Conservation (phyloP, 2,888 invertebrate genomes). For the Lepidochrysops patricia region DNA sequence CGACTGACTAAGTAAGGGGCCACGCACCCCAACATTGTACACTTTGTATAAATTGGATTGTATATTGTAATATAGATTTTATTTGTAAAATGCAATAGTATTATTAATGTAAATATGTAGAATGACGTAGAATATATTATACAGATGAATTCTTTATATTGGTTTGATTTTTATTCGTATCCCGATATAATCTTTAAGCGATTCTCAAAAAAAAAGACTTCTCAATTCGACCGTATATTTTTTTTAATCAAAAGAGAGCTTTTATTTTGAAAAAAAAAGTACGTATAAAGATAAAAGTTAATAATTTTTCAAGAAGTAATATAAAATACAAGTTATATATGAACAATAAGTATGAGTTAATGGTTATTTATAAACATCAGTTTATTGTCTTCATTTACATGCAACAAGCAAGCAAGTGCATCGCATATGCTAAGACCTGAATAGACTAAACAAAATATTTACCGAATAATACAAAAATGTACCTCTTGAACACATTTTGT, state of each 20-base stretch:
- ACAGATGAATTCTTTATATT: constrained; percentile 36
- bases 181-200: no score
- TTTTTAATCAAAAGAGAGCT: no score
- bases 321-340: no score
- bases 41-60: constrained; percentile 34
- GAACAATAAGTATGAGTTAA: no score
- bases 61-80: constrained; percentile 22
- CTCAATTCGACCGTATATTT: no score
- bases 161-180: neutral
- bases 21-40: constrained; percentile 20
- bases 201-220: no score
- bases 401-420: neutral
- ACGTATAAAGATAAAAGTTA: no score
- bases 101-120: constrained; percentile 30
- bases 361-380: neutral
- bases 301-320: no score
- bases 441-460: constrained; percentile 6
- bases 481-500: no score
- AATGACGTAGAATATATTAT: constrained; percentile 34
- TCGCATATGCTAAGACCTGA: neutral
- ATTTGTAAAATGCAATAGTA: constrained; percentile 19
- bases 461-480: constrained; percentile 17
- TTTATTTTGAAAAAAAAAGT: no score
- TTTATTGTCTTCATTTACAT: neutral
- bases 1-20: constrained; percentile 42